phyloP scores from a whole-genome alignment of 2,888 invertebrate genomes.

The Ophion ventricosus region DNA sequence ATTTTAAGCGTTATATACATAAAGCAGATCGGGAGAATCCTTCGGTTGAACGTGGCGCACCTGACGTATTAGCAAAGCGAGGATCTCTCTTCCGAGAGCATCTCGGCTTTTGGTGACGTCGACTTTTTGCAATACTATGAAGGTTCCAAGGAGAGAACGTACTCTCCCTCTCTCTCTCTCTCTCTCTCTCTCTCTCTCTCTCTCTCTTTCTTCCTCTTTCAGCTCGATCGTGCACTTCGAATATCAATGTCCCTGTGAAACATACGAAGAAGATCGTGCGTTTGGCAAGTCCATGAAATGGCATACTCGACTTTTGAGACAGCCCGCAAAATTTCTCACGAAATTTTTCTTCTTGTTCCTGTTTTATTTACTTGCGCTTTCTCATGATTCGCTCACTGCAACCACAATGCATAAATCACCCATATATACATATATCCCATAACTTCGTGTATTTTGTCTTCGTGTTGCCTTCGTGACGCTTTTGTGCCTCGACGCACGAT shows the following conservation, averaged over 20 bases:
- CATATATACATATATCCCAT: not conserved
- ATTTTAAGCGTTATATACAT: slow-evolving; percentile 35
- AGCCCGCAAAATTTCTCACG: slow-evolving; percentile 51
- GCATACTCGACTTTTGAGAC: slow-evolving; percentile 16
- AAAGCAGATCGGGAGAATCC: slow-evolving; percentile 27
- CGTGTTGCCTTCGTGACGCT: not conserved
- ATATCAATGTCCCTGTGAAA: slow-evolving; percentile 59
- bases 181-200: slow-evolving; percentile 6
- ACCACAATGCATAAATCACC: not conserved
- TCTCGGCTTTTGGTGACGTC: slow-evolving; percentile 66
- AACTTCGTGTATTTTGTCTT: not conserved
- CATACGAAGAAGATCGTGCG: slow-evolving; percentile 14
- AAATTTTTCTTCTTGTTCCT: slow-evolving; percentile 29
- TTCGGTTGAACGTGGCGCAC: slow-evolving; percentile 39
- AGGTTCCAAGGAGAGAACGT: slow-evolving; percentile 8
- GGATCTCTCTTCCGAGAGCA: slow-evolving; percentile 34
- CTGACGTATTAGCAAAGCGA: slow-evolving; percentile 43
- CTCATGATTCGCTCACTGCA: slow-evolving; percentile 28
- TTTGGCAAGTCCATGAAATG: slow-evolving; percentile 39
- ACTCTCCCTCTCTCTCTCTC: slow-evolving; percentile 10
- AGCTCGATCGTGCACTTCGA: slow-evolving; percentile 53
- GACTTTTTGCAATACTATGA: slow-evolving; percentile 64
- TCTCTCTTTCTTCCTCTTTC: slow-evolving; percentile 9
- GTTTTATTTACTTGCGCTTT: slow-evolving; percentile 31
- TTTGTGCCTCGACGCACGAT: not conserved